phyloP scores from a whole-genome alignment of 2,888 invertebrate species.

The Archaeoteleia sp. region DNA sequence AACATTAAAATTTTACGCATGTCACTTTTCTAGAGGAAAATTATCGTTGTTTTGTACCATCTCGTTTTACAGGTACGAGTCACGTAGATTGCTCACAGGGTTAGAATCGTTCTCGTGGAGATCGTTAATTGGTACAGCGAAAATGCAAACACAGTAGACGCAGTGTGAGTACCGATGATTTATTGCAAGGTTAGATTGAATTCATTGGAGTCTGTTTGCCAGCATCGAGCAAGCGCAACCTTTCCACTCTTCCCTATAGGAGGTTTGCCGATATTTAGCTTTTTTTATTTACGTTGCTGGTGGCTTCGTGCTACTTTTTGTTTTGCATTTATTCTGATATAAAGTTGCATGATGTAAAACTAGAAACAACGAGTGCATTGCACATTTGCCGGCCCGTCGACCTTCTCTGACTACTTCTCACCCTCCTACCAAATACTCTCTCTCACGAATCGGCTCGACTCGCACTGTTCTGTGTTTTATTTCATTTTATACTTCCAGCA shows the following conservation, averaged over 20 bases:
- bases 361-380: constrained; percentile 60
- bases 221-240: constrained; percentile 53
- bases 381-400: constrained; percentile 54
- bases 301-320: constrained; percentile 38
- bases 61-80: constrained; percentile 3
- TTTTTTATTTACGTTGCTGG: constrained; percentile 56
- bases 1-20: no score
- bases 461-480: constrained; percentile 58
- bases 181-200: constrained; percentile 74
- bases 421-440: constrained; percentile 23
- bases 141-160: constrained; percentile 64
- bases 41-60: not conserved
- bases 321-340: constrained; percentile 53
- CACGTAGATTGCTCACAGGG: constrained; percentile 8
- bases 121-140: constrained; percentile 69
- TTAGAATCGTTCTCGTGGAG: constrained; percentile 27
- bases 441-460: constrained; percentile 17
- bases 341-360: constrained; percentile 61
- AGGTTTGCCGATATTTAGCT: constrained; percentile 64
- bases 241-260: constrained; percentile 36
- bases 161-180: constrained; percentile 68
- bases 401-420: constrained; percentile 23
- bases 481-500: constrained; percentile 58
- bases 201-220: constrained; percentile 70
- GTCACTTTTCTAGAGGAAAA: no score